A percentile compares a stretch with the other conserved stretches of the same genome.
Evolutionary conservation across 2,888 invertebrate genomes (phyloP).

Genomic region (Lasioglossum lativentre): DNA sequence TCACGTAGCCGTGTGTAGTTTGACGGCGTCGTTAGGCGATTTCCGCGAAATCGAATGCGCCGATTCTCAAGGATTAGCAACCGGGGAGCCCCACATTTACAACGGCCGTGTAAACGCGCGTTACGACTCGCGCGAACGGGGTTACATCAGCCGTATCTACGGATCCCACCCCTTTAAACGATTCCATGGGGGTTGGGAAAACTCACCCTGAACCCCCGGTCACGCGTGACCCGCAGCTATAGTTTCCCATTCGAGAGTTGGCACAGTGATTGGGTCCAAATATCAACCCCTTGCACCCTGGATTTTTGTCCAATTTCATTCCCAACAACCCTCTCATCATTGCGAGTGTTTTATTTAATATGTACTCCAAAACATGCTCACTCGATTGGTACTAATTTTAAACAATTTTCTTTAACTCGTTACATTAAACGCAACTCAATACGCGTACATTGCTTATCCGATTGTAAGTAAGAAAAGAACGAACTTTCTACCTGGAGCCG

Average conservation of each 20-base stretch:
- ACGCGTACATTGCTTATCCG: no score
- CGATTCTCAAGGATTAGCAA: conserved; percentile 64
- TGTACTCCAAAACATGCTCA: not conserved
- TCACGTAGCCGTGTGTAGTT: conserved; percentile 67
- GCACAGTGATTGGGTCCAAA: not conserved
- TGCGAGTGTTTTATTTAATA: not conserved
- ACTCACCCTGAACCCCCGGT: not conserved
- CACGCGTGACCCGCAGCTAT: not conserved
- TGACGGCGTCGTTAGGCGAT: conserved; percentile 36
- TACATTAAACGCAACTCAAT: no score
- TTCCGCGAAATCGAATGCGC: conserved; percentile 57
- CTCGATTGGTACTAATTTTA: not conserved
- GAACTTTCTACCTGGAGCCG: no score
- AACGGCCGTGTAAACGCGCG: not conserved
- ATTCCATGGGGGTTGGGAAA: conserved; percentile 1
- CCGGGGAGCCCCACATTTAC: not conserved
- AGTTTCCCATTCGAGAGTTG: not conserved
- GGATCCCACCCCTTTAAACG: conserved; percentile 25
- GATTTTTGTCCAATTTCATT: not conserved
- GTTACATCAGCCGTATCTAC: conserved; percentile 46
- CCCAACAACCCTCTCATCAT: not conserved
- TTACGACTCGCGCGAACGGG: conserved; percentile 39
- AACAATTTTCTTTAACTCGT: no score
- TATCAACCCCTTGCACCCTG: not conserved
- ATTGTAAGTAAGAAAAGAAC: no score